Percentiles rank a stretch among this genome's conserved stretches.
Conservation (phyloP, 2,797 vertebrate species). For the Sebastes reedi region DNA sequence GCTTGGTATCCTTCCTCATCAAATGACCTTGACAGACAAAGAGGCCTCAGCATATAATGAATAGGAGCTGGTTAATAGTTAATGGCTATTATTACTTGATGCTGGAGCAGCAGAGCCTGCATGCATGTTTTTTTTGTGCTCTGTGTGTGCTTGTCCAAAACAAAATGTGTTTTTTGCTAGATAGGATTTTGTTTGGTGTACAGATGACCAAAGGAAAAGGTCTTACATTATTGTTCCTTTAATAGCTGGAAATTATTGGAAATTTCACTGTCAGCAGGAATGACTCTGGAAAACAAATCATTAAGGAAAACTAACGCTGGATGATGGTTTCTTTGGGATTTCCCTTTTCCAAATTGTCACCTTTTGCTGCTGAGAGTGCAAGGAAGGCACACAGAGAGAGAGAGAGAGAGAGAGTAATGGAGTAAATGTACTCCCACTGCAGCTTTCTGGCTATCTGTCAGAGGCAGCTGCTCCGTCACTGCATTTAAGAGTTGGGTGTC, state of each 20-base stretch:
- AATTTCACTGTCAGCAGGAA: slow-evolving; percentile 44
- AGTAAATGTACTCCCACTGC: slow-evolving; percentile 1
- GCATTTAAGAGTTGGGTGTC: slow-evolving; percentile 60
- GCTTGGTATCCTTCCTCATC: slow-evolving; percentile 28
- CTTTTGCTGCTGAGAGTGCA: background rate
- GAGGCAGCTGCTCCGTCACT: slow-evolving; percentile 69
- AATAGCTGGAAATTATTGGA: slow-evolving; percentile 29
- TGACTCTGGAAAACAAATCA: slow-evolving; percentile 51
- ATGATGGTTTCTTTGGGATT: slow-evolving; percentile 23
- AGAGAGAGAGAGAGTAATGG: background rate
- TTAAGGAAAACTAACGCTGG: slow-evolving; percentile 6
- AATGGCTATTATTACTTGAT: slow-evolving; percentile 53
- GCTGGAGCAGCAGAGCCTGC: slow-evolving; percentile 7
- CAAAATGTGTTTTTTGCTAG: background rate
- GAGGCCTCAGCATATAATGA: slow-evolving; percentile 42
- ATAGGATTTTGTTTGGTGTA: slow-evolving; percentile 14
- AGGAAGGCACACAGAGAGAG: background rate
- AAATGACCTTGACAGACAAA: slow-evolving; percentile 60
- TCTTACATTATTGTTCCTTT: slow-evolving; percentile 21
- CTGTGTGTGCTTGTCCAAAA: background rate
- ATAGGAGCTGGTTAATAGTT: slow-evolving; percentile 70
- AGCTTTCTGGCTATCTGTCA: slow-evolving; percentile 64
- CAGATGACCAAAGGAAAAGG: slow-evolving; percentile 29
- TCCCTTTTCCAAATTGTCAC: slow-evolving; percentile 39
- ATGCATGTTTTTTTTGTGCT: background rate